phyloP scores from a whole-genome alignment of 1,140 invertebrate species.

The Lepidurus couesii region DNA sequence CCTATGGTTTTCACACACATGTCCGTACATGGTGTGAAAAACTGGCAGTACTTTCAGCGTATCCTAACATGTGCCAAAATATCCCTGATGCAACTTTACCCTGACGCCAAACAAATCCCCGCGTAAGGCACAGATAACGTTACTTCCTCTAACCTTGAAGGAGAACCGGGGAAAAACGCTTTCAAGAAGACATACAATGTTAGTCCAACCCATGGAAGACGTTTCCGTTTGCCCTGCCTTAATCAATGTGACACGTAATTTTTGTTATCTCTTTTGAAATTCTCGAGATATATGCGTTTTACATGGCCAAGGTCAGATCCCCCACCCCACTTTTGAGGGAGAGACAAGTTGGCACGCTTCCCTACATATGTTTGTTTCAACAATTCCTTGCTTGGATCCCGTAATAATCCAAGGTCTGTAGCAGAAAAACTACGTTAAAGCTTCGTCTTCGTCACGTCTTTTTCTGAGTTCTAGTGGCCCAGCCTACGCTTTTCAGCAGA shows the following conservation, averaged over 20 bases:
- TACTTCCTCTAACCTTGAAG: constrained; percentile 15
- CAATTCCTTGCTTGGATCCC: background rate
- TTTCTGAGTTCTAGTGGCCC: background rate
- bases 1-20: background rate
- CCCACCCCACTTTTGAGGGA: background rate
- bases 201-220: background rate
- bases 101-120: background rate
- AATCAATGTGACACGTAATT: background rate
- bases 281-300: background rate
- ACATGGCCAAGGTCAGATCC: constrained; percentile 25
- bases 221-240: background rate
- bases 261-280: background rate
- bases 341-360: background rate
- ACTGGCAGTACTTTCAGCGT: background rate
- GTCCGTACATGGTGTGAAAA: background rate
- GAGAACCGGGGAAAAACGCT: background rate
- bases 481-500: background rate
- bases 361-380: constrained; percentile 23
- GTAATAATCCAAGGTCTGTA: background rate
- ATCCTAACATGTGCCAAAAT: background rate
- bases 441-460: background rate
- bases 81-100: background rate
- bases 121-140: background rate
- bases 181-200: background rate
- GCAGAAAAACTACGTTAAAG: background rate